These are phyloP conservation scores for Heterotis niloticus DNA, from an alignment of 2,113 vertebrate species.

Conservation along the genomic window DNA sequence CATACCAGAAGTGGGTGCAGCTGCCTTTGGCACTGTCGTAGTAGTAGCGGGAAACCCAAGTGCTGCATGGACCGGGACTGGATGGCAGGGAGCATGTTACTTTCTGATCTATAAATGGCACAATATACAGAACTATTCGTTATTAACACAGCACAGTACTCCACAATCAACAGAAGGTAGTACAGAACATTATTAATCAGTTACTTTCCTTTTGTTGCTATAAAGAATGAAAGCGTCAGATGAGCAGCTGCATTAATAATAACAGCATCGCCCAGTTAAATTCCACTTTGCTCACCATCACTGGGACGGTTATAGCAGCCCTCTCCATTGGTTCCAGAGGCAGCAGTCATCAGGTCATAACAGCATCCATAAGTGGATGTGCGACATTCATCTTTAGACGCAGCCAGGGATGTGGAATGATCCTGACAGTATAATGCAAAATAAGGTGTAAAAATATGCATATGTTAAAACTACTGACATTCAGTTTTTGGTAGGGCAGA, in stretches of 20 bases:
- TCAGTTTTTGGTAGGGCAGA: neutral
- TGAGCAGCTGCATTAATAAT: too few relatives aligned
- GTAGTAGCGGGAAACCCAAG: slow-evolving; percentile 78
- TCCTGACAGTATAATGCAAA: slow-evolving; percentile 27
- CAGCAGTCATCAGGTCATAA: slow-evolving; percentile 59
- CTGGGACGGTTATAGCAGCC: slow-evolving; percentile 60
- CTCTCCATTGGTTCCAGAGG: slow-evolving; percentile 65
- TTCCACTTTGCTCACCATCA: slow-evolving; percentile 53
- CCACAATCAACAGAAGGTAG: too few relatives aligned
- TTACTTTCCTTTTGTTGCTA: too few relatives aligned
- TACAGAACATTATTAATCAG: too few relatives aligned
- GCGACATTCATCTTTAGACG: slow-evolving; percentile 52
- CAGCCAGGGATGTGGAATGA: slow-evolving; percentile 37
- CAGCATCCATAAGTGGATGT: slow-evolving; percentile 68
- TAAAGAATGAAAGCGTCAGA: too few relatives aligned
- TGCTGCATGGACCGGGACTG: slow-evolving; percentile 72
- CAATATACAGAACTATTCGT: neutral
- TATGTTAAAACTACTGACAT: too few relatives aligned
- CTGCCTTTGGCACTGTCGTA: slow-evolving; percentile 63
- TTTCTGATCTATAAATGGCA: slow-evolving; percentile 52
- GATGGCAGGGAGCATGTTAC: slow-evolving; percentile 69
- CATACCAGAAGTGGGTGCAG: slow-evolving; percentile 88
- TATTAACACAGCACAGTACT: neutral
- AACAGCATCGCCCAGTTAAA: too few relatives aligned
- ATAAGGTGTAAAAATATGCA: neutral